These are phyloP conservation scores for Beris chalybata DNA, from an alignment of 2,888 invertebrate genomes.

Conservation along the genomic window DNA sequence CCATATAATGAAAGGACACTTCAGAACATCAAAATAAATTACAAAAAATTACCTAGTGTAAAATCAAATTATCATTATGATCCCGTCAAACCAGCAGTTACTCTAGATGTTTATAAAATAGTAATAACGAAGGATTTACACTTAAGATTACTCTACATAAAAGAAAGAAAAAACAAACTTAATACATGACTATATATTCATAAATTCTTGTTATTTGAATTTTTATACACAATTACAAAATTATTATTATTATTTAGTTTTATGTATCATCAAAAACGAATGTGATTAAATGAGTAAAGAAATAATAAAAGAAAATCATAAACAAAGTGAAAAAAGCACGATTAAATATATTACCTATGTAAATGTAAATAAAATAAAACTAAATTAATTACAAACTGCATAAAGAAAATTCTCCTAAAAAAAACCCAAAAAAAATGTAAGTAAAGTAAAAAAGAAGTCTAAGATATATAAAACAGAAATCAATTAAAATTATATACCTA, in stretches of 20 bases:
- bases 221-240: conserved; percentile 31
- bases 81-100: too few species aligned
- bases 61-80: too few species aligned
- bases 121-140: neutral
- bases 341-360: conserved; percentile 13
- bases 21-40: too few species aligned
- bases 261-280: conserved; percentile 38
- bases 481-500: conserved; percentile 22
- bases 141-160: neutral
- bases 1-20: too few species aligned
- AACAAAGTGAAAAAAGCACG: conserved; percentile 1
- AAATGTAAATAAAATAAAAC: conserved; percentile 31
- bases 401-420: conserved; percentile 19
- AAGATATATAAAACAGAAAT: conserved; percentile 17
- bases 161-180: conserved; percentile 23
- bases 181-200: conserved; percentile 26
- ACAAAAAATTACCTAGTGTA: too few species aligned
- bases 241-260: conserved; percentile 10
- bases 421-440: conserved; percentile 29
- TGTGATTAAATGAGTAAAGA: conserved; percentile 35
- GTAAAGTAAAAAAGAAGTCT: conserved; percentile 18
- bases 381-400: conserved; percentile 24
- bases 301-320: conserved; percentile 21
- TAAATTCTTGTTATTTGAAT: conserved; percentile 34
- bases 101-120: too few species aligned